phyloP scores from a whole-genome alignment of 2,797 vertebrate species.

The Spinus pinus region DNA sequence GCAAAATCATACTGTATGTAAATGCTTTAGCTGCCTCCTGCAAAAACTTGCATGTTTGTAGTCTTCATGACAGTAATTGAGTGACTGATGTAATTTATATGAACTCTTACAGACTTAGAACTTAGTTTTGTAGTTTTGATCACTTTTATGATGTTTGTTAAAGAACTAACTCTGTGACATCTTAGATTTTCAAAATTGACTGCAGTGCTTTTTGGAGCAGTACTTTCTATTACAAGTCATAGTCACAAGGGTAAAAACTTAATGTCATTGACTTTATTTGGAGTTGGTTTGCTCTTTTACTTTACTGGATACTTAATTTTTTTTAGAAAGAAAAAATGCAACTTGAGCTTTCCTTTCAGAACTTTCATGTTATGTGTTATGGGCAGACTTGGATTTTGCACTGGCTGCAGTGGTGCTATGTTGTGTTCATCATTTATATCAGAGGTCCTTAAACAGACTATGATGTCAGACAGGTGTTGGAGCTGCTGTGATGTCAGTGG shows the following conservation, averaged over 20 bases:
- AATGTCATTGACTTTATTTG: background rate
- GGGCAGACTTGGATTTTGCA: background rate
- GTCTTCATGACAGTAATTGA: background rate
- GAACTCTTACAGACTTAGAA: background rate
- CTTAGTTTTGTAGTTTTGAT: background rate
- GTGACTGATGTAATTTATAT: background rate
- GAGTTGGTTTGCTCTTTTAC: background rate
- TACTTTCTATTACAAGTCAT: background rate
- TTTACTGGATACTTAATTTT: background rate
- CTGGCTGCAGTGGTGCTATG: fast-evolving
- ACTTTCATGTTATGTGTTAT: background rate
- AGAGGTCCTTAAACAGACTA: background rate
- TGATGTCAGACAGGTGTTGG: background rate
- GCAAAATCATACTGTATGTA: background rate
- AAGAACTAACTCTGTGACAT: background rate
- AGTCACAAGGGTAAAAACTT: background rate
- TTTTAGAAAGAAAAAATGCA: background rate
- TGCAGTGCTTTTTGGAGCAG: background rate
- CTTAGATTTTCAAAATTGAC: background rate
- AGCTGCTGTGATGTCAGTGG: background rate
- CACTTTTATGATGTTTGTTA: background rate
- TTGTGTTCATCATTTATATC: background rate
- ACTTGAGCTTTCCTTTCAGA: background rate
- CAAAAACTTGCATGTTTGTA: background rate
- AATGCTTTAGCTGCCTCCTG: background rate